phyloP scores from a whole-genome alignment of 2,888 invertebrate species.

The Chironomus riparius region DNA sequence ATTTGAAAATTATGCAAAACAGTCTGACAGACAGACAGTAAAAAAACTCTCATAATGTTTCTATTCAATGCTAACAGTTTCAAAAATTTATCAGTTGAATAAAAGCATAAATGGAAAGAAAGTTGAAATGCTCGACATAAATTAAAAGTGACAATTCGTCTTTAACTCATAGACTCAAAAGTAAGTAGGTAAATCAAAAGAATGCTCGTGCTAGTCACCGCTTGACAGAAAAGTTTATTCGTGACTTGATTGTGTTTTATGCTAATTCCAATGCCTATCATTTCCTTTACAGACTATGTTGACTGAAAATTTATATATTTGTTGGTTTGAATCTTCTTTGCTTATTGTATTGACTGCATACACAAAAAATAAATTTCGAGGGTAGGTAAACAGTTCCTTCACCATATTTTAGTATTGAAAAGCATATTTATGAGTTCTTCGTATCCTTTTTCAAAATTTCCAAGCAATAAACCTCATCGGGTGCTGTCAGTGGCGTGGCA shows the following conservation, averaged over 20 bases:
- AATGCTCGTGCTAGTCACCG: constrained; percentile 3
- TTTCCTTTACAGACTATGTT: not conserved
- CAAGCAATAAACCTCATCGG: constrained; percentile 48
- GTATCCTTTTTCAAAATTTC: constrained; percentile 51
- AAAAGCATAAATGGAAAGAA: no score
- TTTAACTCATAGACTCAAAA: not conserved
- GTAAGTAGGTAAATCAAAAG: not conserved
- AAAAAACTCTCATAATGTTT: no score
- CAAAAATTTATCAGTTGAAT: no score
- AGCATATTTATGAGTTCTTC: constrained; percentile 31
- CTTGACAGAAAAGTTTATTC: not conserved
- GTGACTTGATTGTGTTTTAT: constrained; percentile 3
- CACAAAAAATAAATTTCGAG: no score
- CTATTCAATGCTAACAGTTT: no score
- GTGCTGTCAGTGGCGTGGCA: constrained; percentile 44
- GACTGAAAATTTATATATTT: no score
- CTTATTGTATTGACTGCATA: no score
- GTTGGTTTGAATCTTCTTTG: no score
- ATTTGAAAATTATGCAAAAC: no score
- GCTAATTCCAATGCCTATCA: not conserved
- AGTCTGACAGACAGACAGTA: no score
- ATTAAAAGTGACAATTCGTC: constrained; percentile 4
- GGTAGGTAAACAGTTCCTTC: not conserved
- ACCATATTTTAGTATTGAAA: not conserved
- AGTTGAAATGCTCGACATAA: not conserved